Evolutionary conservation across 2,888 invertebrate genomes (phyloP).

Genomic region (Microdon myrmicae): DNA sequence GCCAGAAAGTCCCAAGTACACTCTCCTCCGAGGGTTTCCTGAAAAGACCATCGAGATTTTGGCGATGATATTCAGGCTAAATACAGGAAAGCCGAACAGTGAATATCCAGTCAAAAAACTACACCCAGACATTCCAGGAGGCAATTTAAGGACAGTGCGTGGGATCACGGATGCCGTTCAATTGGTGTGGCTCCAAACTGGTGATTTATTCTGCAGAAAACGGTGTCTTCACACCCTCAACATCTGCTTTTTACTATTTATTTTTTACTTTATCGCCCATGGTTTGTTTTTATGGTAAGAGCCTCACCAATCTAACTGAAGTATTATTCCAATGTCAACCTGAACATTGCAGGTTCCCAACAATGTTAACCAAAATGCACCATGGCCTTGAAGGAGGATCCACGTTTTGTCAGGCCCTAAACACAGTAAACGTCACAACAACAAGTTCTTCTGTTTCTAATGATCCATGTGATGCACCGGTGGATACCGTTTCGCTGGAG

Average conservation of each 20-base stretch:
- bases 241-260: constrained; percentile 58
- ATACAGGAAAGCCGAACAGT: constrained; percentile 65
- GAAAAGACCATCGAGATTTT: constrained; percentile 73
- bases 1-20: constrained; percentile 85
- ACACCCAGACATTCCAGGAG: constrained; percentile 56
- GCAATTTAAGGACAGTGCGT: constrained; percentile 58
- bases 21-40: constrained; percentile 72
- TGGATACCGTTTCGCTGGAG: constrained; percentile 73
- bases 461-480: constrained; percentile 68
- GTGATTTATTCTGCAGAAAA: constrained; percentile 59
- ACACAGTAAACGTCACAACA: too few relatives aligned
- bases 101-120: constrained; percentile 69
- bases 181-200: constrained; percentile 62
- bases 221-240: constrained; percentile 60
- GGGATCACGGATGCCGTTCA: constrained; percentile 58
- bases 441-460: constrained; percentile 2
- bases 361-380: too few relatives aligned
- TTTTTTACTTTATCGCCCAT: constrained; percentile 60
- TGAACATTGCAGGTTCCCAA: too few relatives aligned
- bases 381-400: too few relatives aligned
- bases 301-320: too few relatives aligned
- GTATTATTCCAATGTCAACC: too few relatives aligned
- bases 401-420: too few relatives aligned
- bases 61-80: constrained; percentile 71
- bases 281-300: constrained; percentile 64